phyloP scores from a whole-genome alignment of 2,797 vertebrate species.

The Triplophysa yarkandensis region DNA sequence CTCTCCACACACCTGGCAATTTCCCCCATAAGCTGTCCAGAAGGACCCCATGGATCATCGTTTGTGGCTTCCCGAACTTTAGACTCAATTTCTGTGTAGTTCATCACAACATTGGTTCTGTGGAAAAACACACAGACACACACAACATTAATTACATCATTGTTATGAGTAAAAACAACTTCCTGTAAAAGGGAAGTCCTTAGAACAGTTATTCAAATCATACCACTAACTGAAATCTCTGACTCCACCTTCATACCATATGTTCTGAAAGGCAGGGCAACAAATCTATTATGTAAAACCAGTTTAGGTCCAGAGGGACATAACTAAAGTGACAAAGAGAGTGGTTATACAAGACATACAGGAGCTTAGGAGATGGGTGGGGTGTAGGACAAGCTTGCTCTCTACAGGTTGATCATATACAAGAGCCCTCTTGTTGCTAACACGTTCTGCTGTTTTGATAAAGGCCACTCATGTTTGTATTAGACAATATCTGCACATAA shows the following conservation, averaged over 20 bases:
- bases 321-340: conserved; percentile 6
- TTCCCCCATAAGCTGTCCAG: conserved; percentile 96
- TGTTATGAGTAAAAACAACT: neutral
- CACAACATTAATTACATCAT: neutral
- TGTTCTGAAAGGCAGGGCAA: conserved; percentile 4
- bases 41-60: conserved; percentile 98
- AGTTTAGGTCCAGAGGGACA: conserved; percentile 31
- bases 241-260: conserved; percentile 2
- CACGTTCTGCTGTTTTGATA: neutral
- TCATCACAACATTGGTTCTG: conserved; percentile 99
- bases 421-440: neutral
- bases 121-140: conserved; percentile 50
- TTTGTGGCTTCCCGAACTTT: conserved; percentile 99
- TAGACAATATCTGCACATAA: neutral
- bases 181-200: neutral
- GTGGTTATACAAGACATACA: conserved; percentile 40
- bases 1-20: conserved; percentile 89
- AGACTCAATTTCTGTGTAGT: conserved; percentile 98
- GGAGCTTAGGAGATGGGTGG: conserved; percentile 36
- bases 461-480: neutral
- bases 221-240: neutral
- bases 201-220: conserved; percentile 14
- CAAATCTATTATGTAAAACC: conserved; percentile 24
- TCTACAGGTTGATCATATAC: conserved; percentile 33
- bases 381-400: neutral